Evolutionary conservation across 2,113 vertebrate genomes (phyloP), one percentile per base, ranked within the genome.

Genomic region (Sorex araneus): DNA sequence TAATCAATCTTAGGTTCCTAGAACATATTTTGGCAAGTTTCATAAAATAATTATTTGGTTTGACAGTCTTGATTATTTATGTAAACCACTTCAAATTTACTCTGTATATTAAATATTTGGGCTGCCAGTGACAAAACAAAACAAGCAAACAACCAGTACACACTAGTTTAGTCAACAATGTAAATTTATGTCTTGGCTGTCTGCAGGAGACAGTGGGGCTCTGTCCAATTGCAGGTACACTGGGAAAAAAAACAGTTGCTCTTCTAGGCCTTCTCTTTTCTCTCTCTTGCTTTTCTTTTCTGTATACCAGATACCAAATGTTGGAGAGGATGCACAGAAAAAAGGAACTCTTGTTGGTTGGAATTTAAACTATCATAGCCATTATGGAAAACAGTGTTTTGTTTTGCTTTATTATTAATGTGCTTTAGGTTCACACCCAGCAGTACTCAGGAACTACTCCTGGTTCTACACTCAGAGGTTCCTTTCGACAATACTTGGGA

Each of bases 1-100:
- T 76, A 81, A 91, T 6, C 36, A 83, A n/a, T 57, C 50, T 92
- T 89, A 66, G n/a, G 7, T 81, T 93, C 90, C 73, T 3, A 47
- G 80, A 83, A 32, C 9, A 18, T 82, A 87, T 69, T 89, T 89
- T 83, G 8, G 19, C 77, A 91, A 90, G n/a, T 77, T n/a, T 92
- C 28, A 76, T 83, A 91, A 57, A 57, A 66, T 69, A 91, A 28
- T 76, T 71, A 2, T 47, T 74, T 78, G 57, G 13, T 74, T 84
- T 86, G 45, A 43, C 13, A 71, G 60, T 63, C 60, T 63, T 63
- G 32, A 8, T 87, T 66, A 77, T 84, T 92, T 63, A 36, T 45
- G 28, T 23, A 43, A 70, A 79, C n/a, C 21, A 71, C 50, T 50
- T 78, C 66, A 75, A 70, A 76, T 28, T 63, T 54, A 47, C 74